Evolutionary conservation across 2,888 invertebrate genomes (phyloP).

Genomic region (Nymphalis polychloros): DNA sequence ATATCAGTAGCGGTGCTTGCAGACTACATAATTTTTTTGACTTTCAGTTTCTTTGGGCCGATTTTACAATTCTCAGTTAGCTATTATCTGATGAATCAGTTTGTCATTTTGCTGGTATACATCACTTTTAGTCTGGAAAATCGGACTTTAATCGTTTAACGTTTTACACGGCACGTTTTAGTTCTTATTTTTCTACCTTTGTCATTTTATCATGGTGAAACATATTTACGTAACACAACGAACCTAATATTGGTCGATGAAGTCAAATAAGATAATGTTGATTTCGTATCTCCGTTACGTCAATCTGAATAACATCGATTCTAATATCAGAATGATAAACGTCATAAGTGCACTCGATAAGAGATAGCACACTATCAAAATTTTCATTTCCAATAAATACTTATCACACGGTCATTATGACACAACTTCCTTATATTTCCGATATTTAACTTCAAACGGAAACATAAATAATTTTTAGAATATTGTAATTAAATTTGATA

Average conservation of each 20-base stretch:
- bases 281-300: constrained; percentile 17
- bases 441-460: constrained; percentile 1
- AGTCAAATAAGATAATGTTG: constrained; percentile 6
- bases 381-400: constrained; percentile 8
- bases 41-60: too few relatives aligned
- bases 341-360: constrained; percentile 24
- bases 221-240: not conserved
- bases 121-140: too few relatives aligned
- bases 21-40: too few relatives aligned
- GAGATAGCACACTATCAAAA: not conserved
- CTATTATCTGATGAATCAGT: too few relatives aligned
- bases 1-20: too few relatives aligned
- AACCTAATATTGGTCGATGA: constrained; percentile 2
- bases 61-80: too few relatives aligned
- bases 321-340: constrained; percentile 16
- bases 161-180: too few relatives aligned
- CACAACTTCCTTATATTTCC: constrained; percentile 3
- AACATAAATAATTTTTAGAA: not conserved
- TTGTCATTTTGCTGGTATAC: too few relatives aligned
- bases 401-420: constrained; percentile 9
- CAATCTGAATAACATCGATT: constrained; percentile 1
- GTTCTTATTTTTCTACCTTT: too few relatives aligned
- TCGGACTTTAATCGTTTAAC: too few relatives aligned
- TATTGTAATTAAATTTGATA: too few relatives aligned
- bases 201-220: too few relatives aligned